Conservation (phyloP, 2,797 vertebrate genomes). For the Ceryle rudis region DNA sequence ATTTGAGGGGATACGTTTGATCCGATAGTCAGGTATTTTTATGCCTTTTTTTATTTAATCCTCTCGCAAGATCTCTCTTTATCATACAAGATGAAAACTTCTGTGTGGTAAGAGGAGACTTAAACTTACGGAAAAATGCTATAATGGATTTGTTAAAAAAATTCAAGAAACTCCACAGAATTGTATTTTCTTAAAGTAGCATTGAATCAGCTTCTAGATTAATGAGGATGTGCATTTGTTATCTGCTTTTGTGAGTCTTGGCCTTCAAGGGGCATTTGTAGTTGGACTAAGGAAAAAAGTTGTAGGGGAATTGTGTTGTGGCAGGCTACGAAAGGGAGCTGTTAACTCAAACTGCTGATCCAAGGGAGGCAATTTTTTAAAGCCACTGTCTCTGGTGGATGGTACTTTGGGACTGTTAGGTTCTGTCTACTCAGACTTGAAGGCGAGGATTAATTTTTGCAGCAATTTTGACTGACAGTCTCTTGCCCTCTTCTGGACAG, state of each 20-base stretch:
- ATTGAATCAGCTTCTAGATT: background rate
- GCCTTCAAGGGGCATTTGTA: background rate
- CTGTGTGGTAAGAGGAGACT: background rate
- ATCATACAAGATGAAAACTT: background rate
- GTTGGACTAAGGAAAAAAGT: background rate
- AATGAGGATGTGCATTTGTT: background rate
- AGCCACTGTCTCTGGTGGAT: rapidly evolving
- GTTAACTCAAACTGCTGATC: background rate
- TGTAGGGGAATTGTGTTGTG: rapidly evolving
- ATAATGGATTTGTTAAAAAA: background rate
- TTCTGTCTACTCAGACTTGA: background rate
- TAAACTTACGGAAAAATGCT: background rate
- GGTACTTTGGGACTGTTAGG: background rate
- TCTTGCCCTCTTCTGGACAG: background rate
- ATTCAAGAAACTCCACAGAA: background rate
- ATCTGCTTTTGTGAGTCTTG: background rate
- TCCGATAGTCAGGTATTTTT: background rate
- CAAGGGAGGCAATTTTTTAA: background rate
- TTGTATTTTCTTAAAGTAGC: background rate
- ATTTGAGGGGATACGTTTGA: background rate
- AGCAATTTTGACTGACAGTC: background rate
- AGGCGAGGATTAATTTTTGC: background rate
- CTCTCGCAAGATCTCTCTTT: background rate
- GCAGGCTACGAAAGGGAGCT: background rate
- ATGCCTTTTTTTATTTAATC: background rate